Base-by-base conservation (phyloP, 2,797 vertebrate genomes). In the Phrynocephalus vlangalii region DNA sequence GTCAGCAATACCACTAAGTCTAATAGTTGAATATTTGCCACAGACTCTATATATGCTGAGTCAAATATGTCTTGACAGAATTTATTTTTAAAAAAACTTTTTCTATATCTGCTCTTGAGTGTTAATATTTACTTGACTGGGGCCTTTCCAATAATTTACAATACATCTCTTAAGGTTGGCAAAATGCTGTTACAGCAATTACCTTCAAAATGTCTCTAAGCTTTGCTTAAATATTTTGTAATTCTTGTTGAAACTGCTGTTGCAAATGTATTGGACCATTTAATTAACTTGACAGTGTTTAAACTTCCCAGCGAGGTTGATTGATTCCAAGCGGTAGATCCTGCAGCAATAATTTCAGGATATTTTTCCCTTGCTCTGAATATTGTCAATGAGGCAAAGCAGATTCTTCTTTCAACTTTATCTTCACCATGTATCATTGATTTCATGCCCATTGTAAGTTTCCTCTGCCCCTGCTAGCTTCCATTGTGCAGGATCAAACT, bases 221-320 rank as follows among this genome's bases (percentile, higher is more conserved):
- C 91, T 90, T 91, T 84, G 88, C 93, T 90, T 93, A 83, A 94
- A 93, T 94, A 83, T 75, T 66, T 75, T 67, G 82, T 50, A 52
- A 89, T 94, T 93, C 20, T 93, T 94, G 72, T 95, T 90, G 80
- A 20, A 70, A 93, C 13, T 92, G 90, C 82, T 86, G 22, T 70
- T 89, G 93, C 88, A 91, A 86, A 91, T 94, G 93, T 95, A 94
- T 90, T 89, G 89, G 95, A 89, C 83, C 90, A 83, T 94, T 95
- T 94, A 93, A 96, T 96, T 95, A 95, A 94, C 92, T 91, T 94
- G 92, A 89, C 24, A 94, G 79, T 93, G 71, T 94, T 96, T 91
- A 95, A 92, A 93, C 90, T 94, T 91, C 85, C 85, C 71, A 91
- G 86, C 94, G 89, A 91, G 92, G 88, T 89, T 93, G 93, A 95